phyloP scores from a whole-genome alignment of 2,797 vertebrate species.

The Peromyscus nudipes region DNA sequence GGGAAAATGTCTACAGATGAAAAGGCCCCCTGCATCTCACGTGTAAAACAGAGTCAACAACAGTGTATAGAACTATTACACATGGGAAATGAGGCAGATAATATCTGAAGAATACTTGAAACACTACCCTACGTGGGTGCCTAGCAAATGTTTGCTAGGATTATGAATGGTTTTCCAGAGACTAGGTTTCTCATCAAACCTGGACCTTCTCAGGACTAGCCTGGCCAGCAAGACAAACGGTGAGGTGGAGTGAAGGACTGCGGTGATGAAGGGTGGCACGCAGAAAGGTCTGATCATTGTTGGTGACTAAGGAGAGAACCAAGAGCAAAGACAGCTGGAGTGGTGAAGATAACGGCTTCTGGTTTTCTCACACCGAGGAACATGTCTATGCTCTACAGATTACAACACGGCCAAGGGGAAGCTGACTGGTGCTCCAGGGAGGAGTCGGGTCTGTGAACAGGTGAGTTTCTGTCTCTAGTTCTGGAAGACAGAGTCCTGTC shows the following conservation, averaged over 20 bases:
- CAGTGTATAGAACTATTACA: not conserved
- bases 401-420: not conserved
- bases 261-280: not conserved
- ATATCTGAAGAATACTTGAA: constrained; percentile 29
- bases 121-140: not conserved
- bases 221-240: not conserved
- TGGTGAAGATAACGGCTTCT: not conserved
- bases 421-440: not conserved
- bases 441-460: not conserved
- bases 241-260: not conserved
- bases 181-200: not conserved
- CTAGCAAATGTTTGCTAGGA: constrained; percentile 38
- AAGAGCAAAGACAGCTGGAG: not conserved
- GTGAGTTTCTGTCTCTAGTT: not conserved
- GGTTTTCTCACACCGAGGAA: constrained; percentile 4
- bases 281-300: not conserved
- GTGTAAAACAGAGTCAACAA: constrained; percentile 9
- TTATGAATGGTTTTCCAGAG: constrained; percentile 21
- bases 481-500: constrained; percentile 15
- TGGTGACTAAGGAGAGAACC: not conserved
- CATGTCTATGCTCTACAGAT: not conserved
- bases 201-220: not conserved
- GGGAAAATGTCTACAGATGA: constrained; percentile 30
- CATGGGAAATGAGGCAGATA: constrained; percentile 3
- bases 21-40: not conserved